Evolutionary conservation across 2,888 invertebrate genomes (phyloP).

Genomic region (Apamea epomidion): DNA sequence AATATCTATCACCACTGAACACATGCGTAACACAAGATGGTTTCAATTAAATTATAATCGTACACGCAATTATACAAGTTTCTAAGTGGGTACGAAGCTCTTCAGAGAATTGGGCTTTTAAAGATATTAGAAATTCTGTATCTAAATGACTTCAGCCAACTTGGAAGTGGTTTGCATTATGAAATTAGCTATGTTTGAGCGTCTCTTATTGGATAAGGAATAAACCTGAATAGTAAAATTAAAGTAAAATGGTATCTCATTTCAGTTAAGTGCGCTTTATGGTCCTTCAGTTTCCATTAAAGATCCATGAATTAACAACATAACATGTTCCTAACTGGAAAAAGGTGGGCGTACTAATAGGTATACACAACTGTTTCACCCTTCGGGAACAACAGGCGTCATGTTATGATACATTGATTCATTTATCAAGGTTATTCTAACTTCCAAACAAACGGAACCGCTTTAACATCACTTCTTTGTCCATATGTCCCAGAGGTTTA

Average conservation of each 20-base stretch:
- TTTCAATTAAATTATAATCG: slow-evolving; percentile 39
- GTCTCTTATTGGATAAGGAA: not conserved
- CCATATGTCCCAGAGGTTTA: not conserved
- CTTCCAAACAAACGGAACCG: not conserved
- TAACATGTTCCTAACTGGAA: not conserved
- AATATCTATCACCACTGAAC: not conserved
- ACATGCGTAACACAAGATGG: not conserved
- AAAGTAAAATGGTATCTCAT: not conserved
- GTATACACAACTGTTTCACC: not conserved
- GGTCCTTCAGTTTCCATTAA: not conserved
- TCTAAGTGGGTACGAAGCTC: slow-evolving; percentile 42
- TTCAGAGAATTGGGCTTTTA: slow-evolving; percentile 47
- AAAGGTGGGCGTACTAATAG: not conserved
- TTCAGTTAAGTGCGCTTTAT: not conserved
- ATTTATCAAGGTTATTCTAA: not conserved
- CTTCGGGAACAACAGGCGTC: not conserved
- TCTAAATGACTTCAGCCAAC: slow-evolving; percentile 29
- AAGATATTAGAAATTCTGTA: slow-evolving; percentile 33
- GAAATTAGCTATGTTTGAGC: slow-evolving; percentile 34
- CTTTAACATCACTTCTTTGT: not conserved
- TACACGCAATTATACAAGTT: slow-evolving; percentile 41
- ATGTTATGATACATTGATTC: not conserved
- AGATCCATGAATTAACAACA: not conserved
- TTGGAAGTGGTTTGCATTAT: slow-evolving; percentile 46
- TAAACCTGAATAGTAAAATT: not conserved